These are phyloP conservation scores for Deroptyus accipitrinus DNA, from an alignment of 2,113 vertebrate genomes.

Conservation along the genomic window DNA sequence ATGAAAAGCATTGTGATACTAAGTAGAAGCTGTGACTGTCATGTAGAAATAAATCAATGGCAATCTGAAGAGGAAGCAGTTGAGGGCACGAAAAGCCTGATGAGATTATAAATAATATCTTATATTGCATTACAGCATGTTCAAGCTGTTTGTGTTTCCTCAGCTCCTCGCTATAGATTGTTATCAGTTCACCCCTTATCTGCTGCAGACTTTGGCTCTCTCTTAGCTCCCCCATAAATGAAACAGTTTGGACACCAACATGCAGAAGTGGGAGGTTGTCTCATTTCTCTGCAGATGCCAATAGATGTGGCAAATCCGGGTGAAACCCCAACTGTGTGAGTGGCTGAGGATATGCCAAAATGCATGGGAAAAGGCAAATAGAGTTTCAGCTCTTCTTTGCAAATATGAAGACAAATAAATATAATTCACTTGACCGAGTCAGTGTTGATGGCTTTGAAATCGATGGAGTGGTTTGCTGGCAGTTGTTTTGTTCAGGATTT, in stretches of 20 bases:
- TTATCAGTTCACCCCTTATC: background rate
- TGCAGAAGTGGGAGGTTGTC: background rate
- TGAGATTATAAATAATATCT: conserved; percentile 14
- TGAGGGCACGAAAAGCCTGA: background rate
- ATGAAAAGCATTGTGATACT: background rate
- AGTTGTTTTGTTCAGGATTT: background rate
- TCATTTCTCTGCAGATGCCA: background rate
- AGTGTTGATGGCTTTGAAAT: background rate
- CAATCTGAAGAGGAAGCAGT: conserved; percentile 15
- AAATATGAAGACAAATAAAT: background rate
- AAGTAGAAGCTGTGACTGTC: background rate
- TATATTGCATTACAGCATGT: background rate
- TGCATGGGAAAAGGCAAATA: background rate
- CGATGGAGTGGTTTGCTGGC: background rate
- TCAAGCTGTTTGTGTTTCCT: background rate
- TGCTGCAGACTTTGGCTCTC: background rate
- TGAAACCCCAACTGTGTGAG: background rate
- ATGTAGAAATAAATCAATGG: background rate
- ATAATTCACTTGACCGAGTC: background rate
- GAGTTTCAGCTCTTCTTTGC: background rate
- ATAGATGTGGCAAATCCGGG: background rate
- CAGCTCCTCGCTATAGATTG: background rate
- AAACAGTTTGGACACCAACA: background rate
- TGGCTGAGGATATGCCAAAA: background rate
- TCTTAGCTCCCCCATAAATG: background rate